Conservation (phyloP, 2,888 invertebrate species). For the Oxyteleia sp. region DNA sequence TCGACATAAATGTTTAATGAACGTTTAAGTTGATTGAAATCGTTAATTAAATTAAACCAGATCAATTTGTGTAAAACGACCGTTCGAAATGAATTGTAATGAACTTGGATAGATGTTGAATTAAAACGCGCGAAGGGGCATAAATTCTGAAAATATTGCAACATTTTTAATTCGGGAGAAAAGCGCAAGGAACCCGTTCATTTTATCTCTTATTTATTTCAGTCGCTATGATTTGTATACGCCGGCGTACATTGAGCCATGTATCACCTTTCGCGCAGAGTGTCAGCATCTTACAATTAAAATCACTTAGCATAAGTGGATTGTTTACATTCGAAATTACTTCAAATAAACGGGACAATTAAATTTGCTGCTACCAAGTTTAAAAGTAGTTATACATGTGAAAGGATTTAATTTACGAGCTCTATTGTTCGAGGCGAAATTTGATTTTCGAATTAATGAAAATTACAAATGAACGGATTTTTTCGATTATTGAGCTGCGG, state of each 20-base stretch:
- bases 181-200: conserved; percentile 11
- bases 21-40: conserved; percentile 38
- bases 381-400: conserved; percentile 13
- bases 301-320: conserved; percentile 61
- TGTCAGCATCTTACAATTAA: conserved; percentile 53
- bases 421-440: background rate
- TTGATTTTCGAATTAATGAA: background rate
- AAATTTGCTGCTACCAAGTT: conserved; percentile 19
- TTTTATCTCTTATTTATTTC: conserved; percentile 26
- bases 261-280: conserved; percentile 35
- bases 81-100: conserved; percentile 30
- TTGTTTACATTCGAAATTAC: conserved; percentile 54
- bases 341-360: conserved; percentile 35
- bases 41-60: conserved; percentile 29
- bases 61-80: conserved; percentile 36
- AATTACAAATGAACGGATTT: background rate
- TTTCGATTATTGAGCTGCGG: background rate
- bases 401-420: conserved; percentile 2
- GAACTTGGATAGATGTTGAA: conserved; percentile 16
- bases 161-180: conserved; percentile 29
- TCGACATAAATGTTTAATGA: conserved; percentile 39
- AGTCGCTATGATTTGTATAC: conserved; percentile 30
- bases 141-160: conserved; percentile 25
- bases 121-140: conserved; percentile 2
- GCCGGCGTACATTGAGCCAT: conserved; percentile 31